A percentile compares a stretch with the other conserved stretches of the same genome.
Evolutionary conservation across 2,797 vertebrate genomes (phyloP).

Genomic region (Nyctalus aviator): DNA sequence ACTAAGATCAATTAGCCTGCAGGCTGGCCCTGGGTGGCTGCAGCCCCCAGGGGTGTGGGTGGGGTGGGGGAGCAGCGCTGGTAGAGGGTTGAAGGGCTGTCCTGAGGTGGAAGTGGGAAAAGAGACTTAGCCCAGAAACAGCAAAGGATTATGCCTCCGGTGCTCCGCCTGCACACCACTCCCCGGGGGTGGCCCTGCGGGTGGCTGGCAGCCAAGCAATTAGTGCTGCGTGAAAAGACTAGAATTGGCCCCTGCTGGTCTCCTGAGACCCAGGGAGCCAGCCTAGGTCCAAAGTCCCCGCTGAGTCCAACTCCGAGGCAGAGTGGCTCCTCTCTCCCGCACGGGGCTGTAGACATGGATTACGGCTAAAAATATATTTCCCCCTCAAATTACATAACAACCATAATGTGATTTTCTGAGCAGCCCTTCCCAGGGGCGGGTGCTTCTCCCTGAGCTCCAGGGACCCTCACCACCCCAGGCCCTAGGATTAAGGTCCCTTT

Average conservation of each 20-base stretch:
- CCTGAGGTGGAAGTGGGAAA: background rate
- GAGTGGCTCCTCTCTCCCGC: background rate
- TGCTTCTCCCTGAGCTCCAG: background rate
- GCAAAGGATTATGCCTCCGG: no score
- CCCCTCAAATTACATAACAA: background rate
- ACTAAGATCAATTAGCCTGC: background rate
- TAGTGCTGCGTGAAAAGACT: background rate
- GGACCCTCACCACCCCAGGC: background rate
- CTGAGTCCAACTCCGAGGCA: background rate
- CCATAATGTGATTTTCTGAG: background rate
- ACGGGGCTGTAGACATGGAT: background rate
- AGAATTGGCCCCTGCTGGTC: background rate
- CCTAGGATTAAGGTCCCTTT: background rate
- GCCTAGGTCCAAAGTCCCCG: background rate
- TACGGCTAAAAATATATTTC: background rate
- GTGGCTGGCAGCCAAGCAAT: background rate
- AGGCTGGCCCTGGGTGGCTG: background rate
- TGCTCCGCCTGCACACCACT: background rate
- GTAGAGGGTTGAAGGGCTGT: background rate
- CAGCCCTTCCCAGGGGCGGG: background rate
- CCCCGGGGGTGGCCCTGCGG: accelerated
- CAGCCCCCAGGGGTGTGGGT: no score
- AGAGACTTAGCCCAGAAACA: background rate
- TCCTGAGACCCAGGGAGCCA: background rate
- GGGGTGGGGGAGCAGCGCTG: background rate